Base-by-base conservation (phyloP, 2,113 vertebrate species). In the Anhinga anhinga region DNA sequence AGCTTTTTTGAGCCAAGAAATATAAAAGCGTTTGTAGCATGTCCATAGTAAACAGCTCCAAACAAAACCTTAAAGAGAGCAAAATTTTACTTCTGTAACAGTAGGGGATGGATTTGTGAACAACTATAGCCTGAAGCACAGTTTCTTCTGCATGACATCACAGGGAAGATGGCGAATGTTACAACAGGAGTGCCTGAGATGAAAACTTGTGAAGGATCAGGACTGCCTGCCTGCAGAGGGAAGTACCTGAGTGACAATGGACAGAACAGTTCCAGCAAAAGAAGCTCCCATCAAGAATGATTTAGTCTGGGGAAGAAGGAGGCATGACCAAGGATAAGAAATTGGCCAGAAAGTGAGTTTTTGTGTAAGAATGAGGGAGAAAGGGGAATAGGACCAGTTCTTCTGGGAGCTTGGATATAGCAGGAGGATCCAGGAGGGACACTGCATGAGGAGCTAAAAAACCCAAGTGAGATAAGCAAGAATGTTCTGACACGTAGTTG, bases 211-310 rank as follows among this genome's bases (percentile, higher is more conserved):
- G 56, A 78, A 58, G 13, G 36, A 55, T 76, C 47, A 67, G 47
- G 42, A 19, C 44, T 53, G 19, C 2, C 14, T 2, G 29, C 44
- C 17, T 66, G 49, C 30, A 85, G 65, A 85, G 34, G 26, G 21
- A 44, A 56, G 53, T n/a, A 73, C 30, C 21, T 65, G 22, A 42
- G 49, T 0, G 0, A 36, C 32, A 74, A 47, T 2, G 13, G 15
- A 58, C 3, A 73, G 74, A 93, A 29, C 27, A 67, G 18, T 67
- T 65, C 62, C 38, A 53, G 55, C 45, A 71, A 45, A 74, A 86
- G 40, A 40, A 66, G 22, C 6, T 58, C 22, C 63, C 38, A 25
- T n/a, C 27, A 55, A 55, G 45, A 86, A 40, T 26, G 36, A 56
- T 50, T 62, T 36, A 49, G 16, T 9, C 42, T 53, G 13, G 8